Evolutionary conservation across 2,797 vertebrate species (phyloP).

Genomic region (Lophius americanus): DNA sequence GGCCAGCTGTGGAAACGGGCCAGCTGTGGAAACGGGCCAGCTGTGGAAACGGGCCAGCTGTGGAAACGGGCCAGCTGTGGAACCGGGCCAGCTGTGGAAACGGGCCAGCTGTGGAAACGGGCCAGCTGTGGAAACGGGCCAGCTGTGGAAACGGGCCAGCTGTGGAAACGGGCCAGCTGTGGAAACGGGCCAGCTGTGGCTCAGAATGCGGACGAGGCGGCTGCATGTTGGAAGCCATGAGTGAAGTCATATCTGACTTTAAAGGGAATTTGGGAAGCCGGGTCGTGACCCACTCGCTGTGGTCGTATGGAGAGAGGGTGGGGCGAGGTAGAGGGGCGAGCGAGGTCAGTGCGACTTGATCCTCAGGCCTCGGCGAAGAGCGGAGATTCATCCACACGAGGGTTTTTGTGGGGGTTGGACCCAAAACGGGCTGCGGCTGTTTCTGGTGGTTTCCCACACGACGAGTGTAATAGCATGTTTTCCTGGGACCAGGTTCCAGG

Average conservation of each 20-base stretch:
- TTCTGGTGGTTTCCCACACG: slow-evolving; percentile 70
- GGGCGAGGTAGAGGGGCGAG: slow-evolving; percentile 35
- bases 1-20: no score
- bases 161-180: slow-evolving; percentile 18
- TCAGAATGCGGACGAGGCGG: slow-evolving; percentile 42
- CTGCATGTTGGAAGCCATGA: slow-evolving; percentile 39
- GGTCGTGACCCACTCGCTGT: slow-evolving; percentile 13
- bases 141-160: slow-evolving; percentile 60
- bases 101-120: slow-evolving; percentile 48
- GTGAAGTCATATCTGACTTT: slow-evolving; percentile 12
- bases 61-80: slow-evolving; percentile 30
- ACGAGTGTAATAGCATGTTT: slow-evolving; percentile 75
- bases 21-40: no score
- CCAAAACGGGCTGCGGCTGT: slow-evolving; percentile 66
- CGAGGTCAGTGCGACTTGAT: slow-evolving; percentile 24
- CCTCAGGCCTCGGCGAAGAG: slow-evolving; percentile 25
- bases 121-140: slow-evolving; percentile 25
- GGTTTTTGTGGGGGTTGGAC: slow-evolving; percentile 46
- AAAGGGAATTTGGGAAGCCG: no score
- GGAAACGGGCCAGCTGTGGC: slow-evolving; percentile 57
- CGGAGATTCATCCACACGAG: slow-evolving; percentile 40
- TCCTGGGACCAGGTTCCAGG: slow-evolving; percentile 63
- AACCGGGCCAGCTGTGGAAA: slow-evolving; percentile 46
- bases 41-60: slow-evolving; percentile 58
- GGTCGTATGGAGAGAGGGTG: slow-evolving; percentile 41